Percentiles rank a stretch among this genome's conserved stretches.
Evolutionary conservation across 1,140 invertebrate genomes (phyloP).

Genomic region (Bombus sylvicola): DNA sequence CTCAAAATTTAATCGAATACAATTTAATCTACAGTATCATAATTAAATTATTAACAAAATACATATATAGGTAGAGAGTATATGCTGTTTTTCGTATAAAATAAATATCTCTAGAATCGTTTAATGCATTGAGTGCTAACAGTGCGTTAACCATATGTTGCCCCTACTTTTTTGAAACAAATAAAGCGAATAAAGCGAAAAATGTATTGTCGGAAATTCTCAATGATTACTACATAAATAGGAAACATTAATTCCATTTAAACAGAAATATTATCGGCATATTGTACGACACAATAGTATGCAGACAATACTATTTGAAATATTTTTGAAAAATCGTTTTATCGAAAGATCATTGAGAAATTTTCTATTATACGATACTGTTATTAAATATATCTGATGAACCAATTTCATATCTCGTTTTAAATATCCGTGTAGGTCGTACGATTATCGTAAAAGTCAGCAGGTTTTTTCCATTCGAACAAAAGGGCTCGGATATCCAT

Average conservation of each 20-base stretch:
- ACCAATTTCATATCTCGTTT: neutral
- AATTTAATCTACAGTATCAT: too few relatives aligned
- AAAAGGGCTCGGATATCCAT: neutral
- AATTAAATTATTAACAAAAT: too few relatives aligned
- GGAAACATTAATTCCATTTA: neutral
- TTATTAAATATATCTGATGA: too few relatives aligned
- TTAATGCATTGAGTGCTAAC: neutral
- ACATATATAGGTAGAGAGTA: too few relatives aligned
- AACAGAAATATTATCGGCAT: neutral
- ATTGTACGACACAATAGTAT: neutral
- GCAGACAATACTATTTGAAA: neutral
- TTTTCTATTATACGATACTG: neutral
- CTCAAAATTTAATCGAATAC: too few relatives aligned
- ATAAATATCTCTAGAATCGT: neutral
- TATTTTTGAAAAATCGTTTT: neutral
- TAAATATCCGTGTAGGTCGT: neutral
- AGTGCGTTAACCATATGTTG: too few relatives aligned
- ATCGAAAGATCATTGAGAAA: neutral
- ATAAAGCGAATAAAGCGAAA: too few relatives aligned
- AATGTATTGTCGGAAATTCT: neutral
- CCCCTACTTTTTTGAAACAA: too few relatives aligned
- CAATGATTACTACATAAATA: neutral
- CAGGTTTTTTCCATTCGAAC: neutral
- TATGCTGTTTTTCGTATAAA: neutral
- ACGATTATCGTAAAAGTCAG: neutral